Base-by-base conservation (phyloP, 2,797 vertebrate species). In the Sorex maritimensis region DNA sequence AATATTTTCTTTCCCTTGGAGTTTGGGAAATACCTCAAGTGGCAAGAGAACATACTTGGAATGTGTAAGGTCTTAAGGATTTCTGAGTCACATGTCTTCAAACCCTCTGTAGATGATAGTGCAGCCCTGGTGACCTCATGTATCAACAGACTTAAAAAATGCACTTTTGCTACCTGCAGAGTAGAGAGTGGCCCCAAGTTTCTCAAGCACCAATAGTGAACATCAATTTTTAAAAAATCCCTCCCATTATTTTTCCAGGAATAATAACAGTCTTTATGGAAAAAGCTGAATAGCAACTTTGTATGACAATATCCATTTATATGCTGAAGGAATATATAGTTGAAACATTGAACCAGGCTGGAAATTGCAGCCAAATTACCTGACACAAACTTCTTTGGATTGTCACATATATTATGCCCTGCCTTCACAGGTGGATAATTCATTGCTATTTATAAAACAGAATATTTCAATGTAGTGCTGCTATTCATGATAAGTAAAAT, bases 301-400 rank as follows among this genome's bases (percentile, higher is more conserved):
- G n/a, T 17, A 46, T 46, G 90, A 71, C 38, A 88, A 81, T 67
- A 41, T 3, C 23, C 68, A 88, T 77, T 85, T 91, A 82, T 75
- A 81, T 83, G 46, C 38, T 92, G 46, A 74, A 96, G 38, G 78
- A 17, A 73, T 58, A 65, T 5, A 3, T 34, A 46, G 68, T 86
- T 77, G 85, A 81, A 79, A 67, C 34, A 69, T 0, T 81, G 67
- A 75, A 77, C 61, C 24, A 17, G 46, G 2, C 63, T 88, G 21
- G 41, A 77, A 81, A 94, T 17, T 80, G 81, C 95, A 95, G 73
- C 63, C 80, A 93, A 90, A 92, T 92, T 88, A 88, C 65, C 77
- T 81, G 67, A 89, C 65, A 58, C 74, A 93, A 88, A 95, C 65
- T 28, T 81, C 52, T 52, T 38, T 72, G 67, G 8, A 79, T 46